phyloP scores from a whole-genome alignment of 2,888 invertebrate species.

The Pyralis farinalis region DNA sequence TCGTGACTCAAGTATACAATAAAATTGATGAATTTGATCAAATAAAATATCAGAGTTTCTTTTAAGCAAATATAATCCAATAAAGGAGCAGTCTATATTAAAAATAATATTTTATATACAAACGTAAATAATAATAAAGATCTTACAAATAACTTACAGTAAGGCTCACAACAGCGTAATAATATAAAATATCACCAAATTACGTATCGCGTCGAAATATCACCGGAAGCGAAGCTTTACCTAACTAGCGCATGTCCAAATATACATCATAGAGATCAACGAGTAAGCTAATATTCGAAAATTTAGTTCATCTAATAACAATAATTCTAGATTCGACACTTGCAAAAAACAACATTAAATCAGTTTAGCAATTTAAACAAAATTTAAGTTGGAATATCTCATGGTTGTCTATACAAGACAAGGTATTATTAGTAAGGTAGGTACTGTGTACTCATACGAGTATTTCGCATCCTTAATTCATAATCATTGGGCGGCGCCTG shows the following conservation, averaged over 20 bases:
- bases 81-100: conserved; percentile 53
- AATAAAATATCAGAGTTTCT: conserved; percentile 19
- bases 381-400: too few species aligned
- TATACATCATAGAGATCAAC: conserved; percentile 66
- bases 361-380: too few species aligned
- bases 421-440: too few species aligned
- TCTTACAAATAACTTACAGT: conserved; percentile 37
- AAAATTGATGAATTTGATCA: too few species aligned
- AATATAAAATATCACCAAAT: conserved; percentile 71
- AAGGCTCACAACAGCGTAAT: conserved; percentile 60
- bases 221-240: conserved; percentile 57
- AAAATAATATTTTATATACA: conserved; percentile 29
- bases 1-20: too few species aligned
- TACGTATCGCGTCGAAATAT: conserved; percentile 73
- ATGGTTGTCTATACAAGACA: too few species aligned
- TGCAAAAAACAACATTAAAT: too few species aligned
- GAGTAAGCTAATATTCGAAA: conserved; percentile 45
- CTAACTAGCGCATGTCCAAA: conserved; percentile 36
- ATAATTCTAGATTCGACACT: neutral
- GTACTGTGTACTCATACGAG: too few species aligned
- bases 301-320: conserved; percentile 21
- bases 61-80: conserved; percentile 54
- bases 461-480: too few species aligned
- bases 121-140: conserved; percentile 55
- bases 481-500: too few species aligned